Conservation (phyloP, 2,113 vertebrate species). For the Beaufortia kweichowensis region DNA sequence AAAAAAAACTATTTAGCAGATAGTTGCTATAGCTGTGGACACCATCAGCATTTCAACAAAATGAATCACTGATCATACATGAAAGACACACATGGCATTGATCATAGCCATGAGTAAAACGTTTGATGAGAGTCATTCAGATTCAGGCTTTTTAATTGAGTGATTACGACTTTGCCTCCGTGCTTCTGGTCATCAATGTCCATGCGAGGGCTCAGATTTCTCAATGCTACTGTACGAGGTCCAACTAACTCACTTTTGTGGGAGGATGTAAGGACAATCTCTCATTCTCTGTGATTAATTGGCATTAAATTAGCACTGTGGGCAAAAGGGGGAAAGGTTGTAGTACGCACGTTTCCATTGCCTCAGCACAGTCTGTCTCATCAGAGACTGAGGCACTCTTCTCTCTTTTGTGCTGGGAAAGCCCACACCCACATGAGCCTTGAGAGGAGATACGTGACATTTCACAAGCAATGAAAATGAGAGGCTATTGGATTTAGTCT, state of each 20-base stretch:
- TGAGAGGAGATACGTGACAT: slow-evolving; percentile 35
- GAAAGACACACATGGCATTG: neutral
- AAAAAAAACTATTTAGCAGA: too few relatives aligned
- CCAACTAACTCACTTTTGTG: slow-evolving; percentile 27
- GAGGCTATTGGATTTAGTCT: slow-evolving; percentile 15
- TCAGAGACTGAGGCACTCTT: slow-evolving; percentile 14
- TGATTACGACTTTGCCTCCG: slow-evolving; percentile 21
- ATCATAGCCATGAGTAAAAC: neutral
- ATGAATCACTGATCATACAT: neutral
- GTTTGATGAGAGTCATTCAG: neutral
- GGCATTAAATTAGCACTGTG: slow-evolving; percentile 25
- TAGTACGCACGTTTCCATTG: slow-evolving; percentile 27
- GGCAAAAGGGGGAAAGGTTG: slow-evolving; percentile 28
- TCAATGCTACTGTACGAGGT: slow-evolving; percentile 22
- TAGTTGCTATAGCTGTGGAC: too few relatives aligned
- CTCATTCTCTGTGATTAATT: slow-evolving; percentile 32
- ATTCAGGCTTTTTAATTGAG: slow-evolving; percentile 12
- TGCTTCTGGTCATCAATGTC: slow-evolving; percentile 15
- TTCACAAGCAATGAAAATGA: slow-evolving; percentile 18
- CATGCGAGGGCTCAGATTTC: slow-evolving; percentile 6
- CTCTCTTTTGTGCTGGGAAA: neutral
- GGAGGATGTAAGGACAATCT: slow-evolving; percentile 11
- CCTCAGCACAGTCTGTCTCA: slow-evolving; percentile 18
- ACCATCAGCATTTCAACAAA: too few relatives aligned
- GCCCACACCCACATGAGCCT: slow-evolving; percentile 10